Evolutionary conservation across 2,113 vertebrate species (phyloP).

Genomic region (Baryphthengus martii): DNA sequence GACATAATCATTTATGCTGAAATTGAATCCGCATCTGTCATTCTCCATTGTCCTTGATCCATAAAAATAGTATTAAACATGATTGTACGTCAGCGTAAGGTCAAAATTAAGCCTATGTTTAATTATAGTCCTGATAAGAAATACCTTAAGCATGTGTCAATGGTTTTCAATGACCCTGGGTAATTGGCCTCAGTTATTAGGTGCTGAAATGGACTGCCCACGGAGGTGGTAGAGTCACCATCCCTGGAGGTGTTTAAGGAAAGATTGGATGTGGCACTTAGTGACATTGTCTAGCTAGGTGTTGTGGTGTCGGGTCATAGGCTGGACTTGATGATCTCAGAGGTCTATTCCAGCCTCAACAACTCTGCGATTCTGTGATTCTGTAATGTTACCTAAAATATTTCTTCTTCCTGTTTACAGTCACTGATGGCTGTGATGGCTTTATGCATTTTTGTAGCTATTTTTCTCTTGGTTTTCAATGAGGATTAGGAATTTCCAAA

Average conservation of each 20-base stretch:
- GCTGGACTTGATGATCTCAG: too few species aligned
- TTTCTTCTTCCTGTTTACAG: background rate
- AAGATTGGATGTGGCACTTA: too few species aligned
- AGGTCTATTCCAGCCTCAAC: too few species aligned
- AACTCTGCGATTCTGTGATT: too few species aligned
- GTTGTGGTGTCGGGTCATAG: too few species aligned
- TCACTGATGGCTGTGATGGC: background rate
- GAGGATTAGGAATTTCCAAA: background rate
- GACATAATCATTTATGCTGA: conserved; percentile 20
- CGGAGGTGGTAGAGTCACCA: too few species aligned
- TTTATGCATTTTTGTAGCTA: background rate
- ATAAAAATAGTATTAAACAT: background rate
- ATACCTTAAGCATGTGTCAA: background rate
- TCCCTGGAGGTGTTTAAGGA: too few species aligned
- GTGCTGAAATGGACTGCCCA: too few species aligned
- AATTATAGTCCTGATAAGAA: background rate
- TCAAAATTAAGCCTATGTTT: background rate
- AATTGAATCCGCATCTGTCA: conserved; percentile 6
- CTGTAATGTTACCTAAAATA: background rate
- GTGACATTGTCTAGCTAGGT: too few species aligned
- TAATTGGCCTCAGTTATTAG: background rate
- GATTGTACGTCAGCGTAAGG: background rate
- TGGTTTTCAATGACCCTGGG: background rate
- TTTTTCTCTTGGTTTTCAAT: background rate
- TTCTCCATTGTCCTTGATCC: background rate